Evolutionary conservation across 2,113 vertebrate species (phyloP), one percentile per base, ranked within the genome.

Genomic region (Porphyrio hochstetteri): DNA sequence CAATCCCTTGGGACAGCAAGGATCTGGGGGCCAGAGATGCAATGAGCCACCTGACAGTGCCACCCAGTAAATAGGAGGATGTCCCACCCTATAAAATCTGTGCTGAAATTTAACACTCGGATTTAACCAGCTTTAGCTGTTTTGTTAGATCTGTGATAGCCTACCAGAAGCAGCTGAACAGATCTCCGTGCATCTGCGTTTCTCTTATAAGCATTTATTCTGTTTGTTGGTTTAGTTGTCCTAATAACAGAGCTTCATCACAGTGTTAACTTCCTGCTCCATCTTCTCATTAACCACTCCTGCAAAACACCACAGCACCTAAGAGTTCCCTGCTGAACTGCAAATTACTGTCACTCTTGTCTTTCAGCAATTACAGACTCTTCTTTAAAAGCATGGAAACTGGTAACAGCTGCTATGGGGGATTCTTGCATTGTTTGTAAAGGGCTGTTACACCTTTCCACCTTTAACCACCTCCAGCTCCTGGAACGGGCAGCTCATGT

Each of bases 321-420:
- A 56, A 69, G 50, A 74, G 36, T 63, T 93, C 71, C 90, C 46
- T 50, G 76, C 79, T 95, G 88, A 82, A 80, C 79, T 77, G 79
- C 31, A 90, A 85, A 94, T 94, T 93, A 76, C 78, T 77, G 46
- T 25, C 50, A 53, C 40, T 91, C n/a, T 38, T 82, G 68, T 77
- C 75, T 80, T 83, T 72, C 59, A 70, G 52, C 46, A 94, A 65
- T 74, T 59, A 69, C 1, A 40, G 25, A 3, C 42, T 83, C 9
- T 29, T 64, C 53, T 69, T 52, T 2, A 65, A 77, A 90, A 76
- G 20, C 57, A 44, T 11, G 13, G 76, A 79, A 74, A 59, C 16
- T 9, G 19, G 28, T 67, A 31, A 83, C 38, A 90, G 46, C 36
- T 31, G 4, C 67, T 46, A 17, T 44, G 12, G 44, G 31, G 29